Evolutionary conservation across 1,140 invertebrate genomes (phyloP).

Genomic region (Geopemphigus sp.): DNA sequence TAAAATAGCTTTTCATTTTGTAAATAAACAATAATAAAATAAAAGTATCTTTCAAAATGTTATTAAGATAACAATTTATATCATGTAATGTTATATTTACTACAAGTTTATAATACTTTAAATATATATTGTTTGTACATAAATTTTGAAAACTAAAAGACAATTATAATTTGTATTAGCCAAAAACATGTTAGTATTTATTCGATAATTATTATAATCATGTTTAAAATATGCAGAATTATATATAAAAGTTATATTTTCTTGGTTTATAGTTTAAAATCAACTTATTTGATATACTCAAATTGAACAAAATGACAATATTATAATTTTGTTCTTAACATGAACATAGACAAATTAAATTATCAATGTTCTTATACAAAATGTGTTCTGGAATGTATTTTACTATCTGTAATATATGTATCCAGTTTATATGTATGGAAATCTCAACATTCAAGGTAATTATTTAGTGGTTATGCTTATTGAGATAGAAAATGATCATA

Average conservation of each 20-base stretch:
- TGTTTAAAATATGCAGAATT: too few species aligned
- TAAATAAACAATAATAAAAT: too few species aligned
- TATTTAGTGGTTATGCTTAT: not conserved
- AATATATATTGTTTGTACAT: too few species aligned
- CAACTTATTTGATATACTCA: not conserved
- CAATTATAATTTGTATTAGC: too few species aligned
- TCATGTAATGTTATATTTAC: too few species aligned
- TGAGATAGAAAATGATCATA: not conserved
- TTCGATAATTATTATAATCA: too few species aligned
- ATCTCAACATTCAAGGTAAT: constrained; percentile 68
- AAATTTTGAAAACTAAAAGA: too few species aligned
- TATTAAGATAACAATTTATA: too few species aligned
- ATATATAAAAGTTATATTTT: not conserved
- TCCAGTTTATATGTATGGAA: constrained; percentile 82
- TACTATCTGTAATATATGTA: constrained; percentile 73
- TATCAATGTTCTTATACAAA: constrained; percentile 24
- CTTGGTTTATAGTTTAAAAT: not conserved
- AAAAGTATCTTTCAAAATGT: too few species aligned
- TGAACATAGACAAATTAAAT: constrained; percentile 23
- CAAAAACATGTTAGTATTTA: too few species aligned
- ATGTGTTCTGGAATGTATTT: constrained; percentile 62
- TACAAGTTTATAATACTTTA: too few species aligned
- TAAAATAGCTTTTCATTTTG: too few species aligned
- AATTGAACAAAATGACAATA: not conserved
- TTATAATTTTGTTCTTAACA: not conserved